phyloP scores from a whole-genome alignment of 2,888 invertebrate genomes.

The Oscheius onirici region DNA sequence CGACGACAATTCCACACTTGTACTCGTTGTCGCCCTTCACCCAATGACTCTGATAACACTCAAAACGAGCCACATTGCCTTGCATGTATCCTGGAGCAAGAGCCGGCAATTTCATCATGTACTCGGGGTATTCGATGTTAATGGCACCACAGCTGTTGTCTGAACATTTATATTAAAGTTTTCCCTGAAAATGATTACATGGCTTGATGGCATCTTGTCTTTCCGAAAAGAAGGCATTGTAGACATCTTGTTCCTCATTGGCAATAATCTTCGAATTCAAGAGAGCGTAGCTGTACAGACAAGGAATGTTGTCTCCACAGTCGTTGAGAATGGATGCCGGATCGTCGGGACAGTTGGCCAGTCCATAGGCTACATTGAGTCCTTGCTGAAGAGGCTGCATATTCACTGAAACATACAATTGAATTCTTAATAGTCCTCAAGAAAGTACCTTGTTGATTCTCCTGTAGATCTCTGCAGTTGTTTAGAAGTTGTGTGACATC shows the following conservation, averaged over 20 bases:
- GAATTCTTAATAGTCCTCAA: neutral
- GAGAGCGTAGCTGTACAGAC: conserved; percentile 66
- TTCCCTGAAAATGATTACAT: conserved; percentile 45
- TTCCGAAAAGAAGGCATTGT: conserved; percentile 58
- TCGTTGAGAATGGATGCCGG: conserved; percentile 63
- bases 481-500: conserved; percentile 65
- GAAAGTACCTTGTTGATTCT: conserved; percentile 55
- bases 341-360: conserved; percentile 64
- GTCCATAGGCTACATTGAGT: conserved; percentile 55
- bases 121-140: conserved; percentile 71
- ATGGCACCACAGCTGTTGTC: conserved; percentile 71
- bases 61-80: conserved; percentile 68
- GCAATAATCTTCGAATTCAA: conserved; percentile 68
- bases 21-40: conserved; percentile 69
- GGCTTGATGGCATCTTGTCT: conserved; percentile 56
- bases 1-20: conserved; percentile 50
- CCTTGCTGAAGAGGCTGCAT: conserved; percentile 61
- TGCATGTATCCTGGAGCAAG: conserved; percentile 67
- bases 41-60: conserved; percentile 70
- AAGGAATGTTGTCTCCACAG: conserved; percentile 68
- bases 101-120: conserved; percentile 68
- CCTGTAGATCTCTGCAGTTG: conserved; percentile 64
- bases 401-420: conserved; percentile 55
- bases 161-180: conserved; percentile 35
- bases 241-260: conserved; percentile 62